Conservation (phyloP, 2,113 vertebrate genomes). For the Myrmecobius fasciatus region DNA sequence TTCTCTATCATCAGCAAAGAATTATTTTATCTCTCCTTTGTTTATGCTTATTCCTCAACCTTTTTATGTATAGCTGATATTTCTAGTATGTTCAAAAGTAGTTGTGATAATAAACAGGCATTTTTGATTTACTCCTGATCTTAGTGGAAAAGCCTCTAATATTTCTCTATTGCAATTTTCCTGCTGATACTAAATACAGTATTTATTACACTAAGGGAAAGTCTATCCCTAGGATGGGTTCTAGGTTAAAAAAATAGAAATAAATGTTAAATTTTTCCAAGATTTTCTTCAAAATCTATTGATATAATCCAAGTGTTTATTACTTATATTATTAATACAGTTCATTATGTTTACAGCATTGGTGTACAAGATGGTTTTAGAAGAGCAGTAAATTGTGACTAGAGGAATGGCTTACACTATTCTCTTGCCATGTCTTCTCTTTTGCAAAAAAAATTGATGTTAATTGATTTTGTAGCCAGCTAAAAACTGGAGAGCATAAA, state of each 20-base stretch:
- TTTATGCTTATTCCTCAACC: background rate
- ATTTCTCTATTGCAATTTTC: background rate
- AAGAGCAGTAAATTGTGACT: background rate
- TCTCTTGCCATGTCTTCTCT: no score
- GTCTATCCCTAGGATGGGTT: background rate
- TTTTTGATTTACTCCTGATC: background rate
- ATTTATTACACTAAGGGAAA: background rate
- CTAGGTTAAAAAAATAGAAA: background rate
- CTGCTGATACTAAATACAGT: background rate
- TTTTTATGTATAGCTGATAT: background rate
- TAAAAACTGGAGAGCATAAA: background rate
- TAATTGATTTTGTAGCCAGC: background rate
- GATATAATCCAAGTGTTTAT: no score
- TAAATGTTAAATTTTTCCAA: background rate
- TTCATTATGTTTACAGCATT: background rate
- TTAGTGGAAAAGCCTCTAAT: background rate
- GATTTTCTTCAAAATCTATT: no score
- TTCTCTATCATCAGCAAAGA: background rate
- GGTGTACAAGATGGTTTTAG: background rate
- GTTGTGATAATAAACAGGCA: background rate
- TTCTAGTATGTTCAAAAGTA: background rate
- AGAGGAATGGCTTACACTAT: background rate
- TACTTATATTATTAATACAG: no score
- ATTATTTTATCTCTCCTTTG: background rate
- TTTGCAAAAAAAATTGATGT: background rate